phyloP scores from a whole-genome alignment of 2,888 invertebrate species.

The Caenorhabditis virilis region DNA sequence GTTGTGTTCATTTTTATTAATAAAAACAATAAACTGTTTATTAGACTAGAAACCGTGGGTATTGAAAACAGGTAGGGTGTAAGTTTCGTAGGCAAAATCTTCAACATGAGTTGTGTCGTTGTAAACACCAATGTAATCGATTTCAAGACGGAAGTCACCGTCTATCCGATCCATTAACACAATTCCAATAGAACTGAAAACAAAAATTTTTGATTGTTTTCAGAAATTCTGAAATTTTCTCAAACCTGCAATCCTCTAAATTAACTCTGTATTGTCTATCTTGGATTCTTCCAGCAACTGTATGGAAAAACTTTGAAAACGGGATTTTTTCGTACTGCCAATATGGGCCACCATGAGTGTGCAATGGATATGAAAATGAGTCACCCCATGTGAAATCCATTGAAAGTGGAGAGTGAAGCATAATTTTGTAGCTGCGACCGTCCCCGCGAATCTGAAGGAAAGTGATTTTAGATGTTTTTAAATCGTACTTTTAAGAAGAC shows the following conservation, averaged over 20 bases:
- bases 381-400: conserved; percentile 89
- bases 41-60: conserved; percentile 51
- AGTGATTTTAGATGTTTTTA: too few species aligned
- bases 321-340: conserved; percentile 83
- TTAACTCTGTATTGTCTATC: conserved; percentile 58
- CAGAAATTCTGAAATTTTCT: conserved; percentile 2
- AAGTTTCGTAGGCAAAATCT: conserved; percentile 91
- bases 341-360: conserved; percentile 89
- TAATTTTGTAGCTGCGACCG: conserved; percentile 86
- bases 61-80: conserved; percentile 72
- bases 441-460: conserved; percentile 78
- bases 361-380: conserved; percentile 82
- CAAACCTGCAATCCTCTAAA: conserved; percentile 44
- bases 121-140: conserved; percentile 88
- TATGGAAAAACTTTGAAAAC: conserved; percentile 62
- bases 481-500: neutral
- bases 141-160: conserved; percentile 86
- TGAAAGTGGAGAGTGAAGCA: conserved; percentile 79
- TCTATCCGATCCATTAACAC: conserved; percentile 80
- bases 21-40: conserved; percentile 11
- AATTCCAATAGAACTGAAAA: conserved; percentile 85
- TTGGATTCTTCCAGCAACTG: conserved; percentile 64
- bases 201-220: neutral
- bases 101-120: conserved; percentile 82
- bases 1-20: too few species aligned